phyloP scores from a whole-genome alignment of 1,140 invertebrate species.

The Onthophagus taurus region DNA sequence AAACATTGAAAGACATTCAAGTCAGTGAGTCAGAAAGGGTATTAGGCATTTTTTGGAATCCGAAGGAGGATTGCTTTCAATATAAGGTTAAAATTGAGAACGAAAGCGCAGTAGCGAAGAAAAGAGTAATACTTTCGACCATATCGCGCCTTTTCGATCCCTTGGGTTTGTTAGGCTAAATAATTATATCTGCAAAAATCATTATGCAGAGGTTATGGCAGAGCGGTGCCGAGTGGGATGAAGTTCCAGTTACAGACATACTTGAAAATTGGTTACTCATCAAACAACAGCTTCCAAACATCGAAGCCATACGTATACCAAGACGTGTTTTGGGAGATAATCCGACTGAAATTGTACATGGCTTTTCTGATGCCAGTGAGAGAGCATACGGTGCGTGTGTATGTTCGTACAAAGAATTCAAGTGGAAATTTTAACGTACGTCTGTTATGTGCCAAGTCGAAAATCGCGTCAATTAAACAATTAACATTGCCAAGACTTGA shows the following conservation, averaged over 20 bases:
- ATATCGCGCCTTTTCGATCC: slow-evolving; percentile 34
- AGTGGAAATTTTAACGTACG: slow-evolving; percentile 11
- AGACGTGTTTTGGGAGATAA: no score
- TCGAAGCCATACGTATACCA: no score
- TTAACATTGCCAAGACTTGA: slow-evolving; percentile 33
- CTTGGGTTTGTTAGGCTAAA: slow-evolving; percentile 32
- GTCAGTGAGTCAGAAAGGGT: not conserved
- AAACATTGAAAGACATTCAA: not conserved
- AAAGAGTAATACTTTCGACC: not conserved
- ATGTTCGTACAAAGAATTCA: not conserved
- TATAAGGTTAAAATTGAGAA: not conserved
- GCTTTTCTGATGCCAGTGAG: slow-evolving; percentile 22
- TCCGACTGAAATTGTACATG: no score
- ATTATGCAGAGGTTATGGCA: slow-evolving; percentile 36
- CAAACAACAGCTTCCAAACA: no score
- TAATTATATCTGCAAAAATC: slow-evolving; percentile 33
- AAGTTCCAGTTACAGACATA: slow-evolving; percentile 20
- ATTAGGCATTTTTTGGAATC: not conserved
- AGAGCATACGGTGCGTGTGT: slow-evolving; percentile 19
- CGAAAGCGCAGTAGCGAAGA: not conserved
- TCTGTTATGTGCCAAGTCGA: slow-evolving; percentile 31
- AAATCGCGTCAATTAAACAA: slow-evolving; percentile 33
- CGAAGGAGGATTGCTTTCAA: not conserved
- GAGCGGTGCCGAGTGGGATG: slow-evolving; percentile 34
- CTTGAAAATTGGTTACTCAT: not conserved